Conservation (phyloP, 1,140 invertebrate species). For the Phocides pigmalion region DNA sequence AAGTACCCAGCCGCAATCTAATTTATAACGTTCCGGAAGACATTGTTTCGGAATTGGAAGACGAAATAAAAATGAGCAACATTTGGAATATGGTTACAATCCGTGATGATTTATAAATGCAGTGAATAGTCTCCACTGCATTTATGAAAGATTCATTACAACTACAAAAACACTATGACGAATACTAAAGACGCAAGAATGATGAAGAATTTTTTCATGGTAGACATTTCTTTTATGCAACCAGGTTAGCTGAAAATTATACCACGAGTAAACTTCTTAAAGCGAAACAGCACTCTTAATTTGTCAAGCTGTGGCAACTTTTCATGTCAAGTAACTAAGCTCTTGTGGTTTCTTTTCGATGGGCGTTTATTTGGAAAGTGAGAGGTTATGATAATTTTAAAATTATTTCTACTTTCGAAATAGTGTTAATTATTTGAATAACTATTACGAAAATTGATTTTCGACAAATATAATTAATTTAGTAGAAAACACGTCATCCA, state of each 20-base stretch:
- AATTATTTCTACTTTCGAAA: no score
- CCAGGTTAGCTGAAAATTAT: constrained; percentile 22
- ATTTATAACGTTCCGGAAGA: constrained; percentile 10
- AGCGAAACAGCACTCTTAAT: constrained; percentile 16
- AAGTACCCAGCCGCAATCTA: neutral
- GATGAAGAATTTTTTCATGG: neutral
- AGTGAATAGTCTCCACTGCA: no score
- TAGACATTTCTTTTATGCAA: constrained; percentile 6
- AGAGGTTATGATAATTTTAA: neutral
- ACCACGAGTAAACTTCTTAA: constrained; percentile 11
- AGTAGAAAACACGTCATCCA: no score
- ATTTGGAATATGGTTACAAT: neutral
- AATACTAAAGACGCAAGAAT: constrained; percentile 1
- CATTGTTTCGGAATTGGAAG: constrained; percentile 1
- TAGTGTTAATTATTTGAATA: neutral
- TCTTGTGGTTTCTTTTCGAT: constrained; percentile 20
- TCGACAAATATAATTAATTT: no score
- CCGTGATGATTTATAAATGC: neutral
- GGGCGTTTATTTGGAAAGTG: constrained; percentile 9
- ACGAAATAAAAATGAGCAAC: neutral
- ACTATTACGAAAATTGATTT: no score
- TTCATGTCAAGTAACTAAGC: constrained; percentile 19
- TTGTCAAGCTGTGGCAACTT: constrained; percentile 19
- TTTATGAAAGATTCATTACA: neutral
- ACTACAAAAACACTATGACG: neutral